Evolutionary conservation across 2,888 invertebrate genomes (phyloP).

Genomic region (Amiota minor): DNA sequence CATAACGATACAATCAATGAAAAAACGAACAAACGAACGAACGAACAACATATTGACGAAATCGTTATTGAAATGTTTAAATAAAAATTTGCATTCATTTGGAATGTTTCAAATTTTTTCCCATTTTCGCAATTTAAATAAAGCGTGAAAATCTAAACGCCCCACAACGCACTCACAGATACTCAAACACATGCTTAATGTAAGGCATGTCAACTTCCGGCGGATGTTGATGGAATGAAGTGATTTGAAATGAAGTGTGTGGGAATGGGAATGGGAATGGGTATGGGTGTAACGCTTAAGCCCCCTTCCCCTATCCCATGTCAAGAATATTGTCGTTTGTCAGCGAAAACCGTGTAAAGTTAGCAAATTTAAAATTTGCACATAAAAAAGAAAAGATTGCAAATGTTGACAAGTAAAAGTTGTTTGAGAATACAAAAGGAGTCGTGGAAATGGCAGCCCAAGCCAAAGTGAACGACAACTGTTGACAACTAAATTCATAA

Average conservation of each 20-base stretch:
- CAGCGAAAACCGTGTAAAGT: slow-evolving; percentile 27
- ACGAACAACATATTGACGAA: slow-evolving; percentile 63
- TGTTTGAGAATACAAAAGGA: slow-evolving; percentile 25
- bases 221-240: slow-evolving; percentile 44
- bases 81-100: slow-evolving; percentile 67
- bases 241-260: not conserved
- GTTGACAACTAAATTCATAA: slow-evolving; percentile 38
- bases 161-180: not conserved
- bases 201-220: slow-evolving; percentile 41
- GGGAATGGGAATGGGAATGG: not conserved
- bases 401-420: slow-evolving; percentile 48
- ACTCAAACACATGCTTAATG: not conserved
- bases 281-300: slow-evolving; percentile 48
- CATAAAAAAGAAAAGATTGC: slow-evolving; percentile 47
- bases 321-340: too few species aligned
- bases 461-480: slow-evolving; percentile 45
- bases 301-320: too few species aligned
- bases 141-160: slow-evolving; percentile 27
- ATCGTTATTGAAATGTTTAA: slow-evolving; percentile 63
- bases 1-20: not conserved
- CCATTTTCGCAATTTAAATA: not conserved
- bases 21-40: slow-evolving; percentile 51
- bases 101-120: slow-evolving; percentile 29
- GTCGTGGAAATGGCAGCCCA: slow-evolving; percentile 37
- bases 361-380: slow-evolving; percentile 52